These are phyloP conservation scores for Cynocephalus volans DNA, from an alignment of 2,113 vertebrate genomes.

Conservation along the genomic window DNA sequence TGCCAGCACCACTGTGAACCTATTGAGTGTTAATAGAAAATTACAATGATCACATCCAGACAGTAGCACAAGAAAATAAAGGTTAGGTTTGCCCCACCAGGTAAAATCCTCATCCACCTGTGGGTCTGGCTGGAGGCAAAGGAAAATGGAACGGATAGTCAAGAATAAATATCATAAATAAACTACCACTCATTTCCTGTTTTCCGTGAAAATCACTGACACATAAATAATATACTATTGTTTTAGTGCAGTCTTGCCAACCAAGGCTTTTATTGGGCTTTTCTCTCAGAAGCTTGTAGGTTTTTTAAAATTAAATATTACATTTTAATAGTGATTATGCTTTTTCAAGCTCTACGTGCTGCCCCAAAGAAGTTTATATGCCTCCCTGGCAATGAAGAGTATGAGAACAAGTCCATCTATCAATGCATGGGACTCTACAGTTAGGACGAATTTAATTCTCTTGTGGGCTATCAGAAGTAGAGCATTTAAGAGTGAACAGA, in stretches of 20 bases:
- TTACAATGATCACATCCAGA: not conserved
- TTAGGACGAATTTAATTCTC: not conserved
- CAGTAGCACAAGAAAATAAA: not conserved
- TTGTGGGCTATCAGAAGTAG: not conserved
- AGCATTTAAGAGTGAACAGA: not conserved
- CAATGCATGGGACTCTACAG: not conserved
- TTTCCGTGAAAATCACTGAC: not conserved
- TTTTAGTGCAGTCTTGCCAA: not conserved
- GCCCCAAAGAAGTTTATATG: not conserved
- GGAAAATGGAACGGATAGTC: not conserved
- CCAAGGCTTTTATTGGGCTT: not conserved
- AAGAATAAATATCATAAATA: not conserved
- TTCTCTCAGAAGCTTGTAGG: not conserved
- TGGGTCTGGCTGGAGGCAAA: not conserved
- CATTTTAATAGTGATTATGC: not conserved
- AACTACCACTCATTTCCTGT: not conserved
- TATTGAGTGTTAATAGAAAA: conserved; percentile 1
- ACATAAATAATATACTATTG: not conserved
- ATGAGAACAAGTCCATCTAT: not conserved
- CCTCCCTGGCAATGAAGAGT: not conserved
- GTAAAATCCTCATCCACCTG: not conserved
- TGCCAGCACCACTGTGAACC: not conserved
- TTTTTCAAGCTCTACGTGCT: not conserved
- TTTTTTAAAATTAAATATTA: not conserved
- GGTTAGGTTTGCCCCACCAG: not conserved